Percentiles rank a stretch among this genome's conserved stretches.
Evolutionary conservation across 1,140 invertebrate species (phyloP).

Genomic region (Pomacea maculata): DNA sequence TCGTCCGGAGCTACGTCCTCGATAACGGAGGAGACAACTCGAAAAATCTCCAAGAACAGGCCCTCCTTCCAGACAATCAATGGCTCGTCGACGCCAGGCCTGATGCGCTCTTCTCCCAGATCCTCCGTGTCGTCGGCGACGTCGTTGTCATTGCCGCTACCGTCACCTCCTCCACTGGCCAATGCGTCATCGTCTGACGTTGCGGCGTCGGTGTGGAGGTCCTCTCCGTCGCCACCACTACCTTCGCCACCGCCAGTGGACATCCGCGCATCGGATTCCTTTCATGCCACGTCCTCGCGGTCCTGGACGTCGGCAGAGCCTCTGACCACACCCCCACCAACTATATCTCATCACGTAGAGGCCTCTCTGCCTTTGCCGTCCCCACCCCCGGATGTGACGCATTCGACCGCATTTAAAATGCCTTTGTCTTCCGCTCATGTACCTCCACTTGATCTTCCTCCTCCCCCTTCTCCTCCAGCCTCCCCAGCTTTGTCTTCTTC

Average conservation of each 20-base stretch:
- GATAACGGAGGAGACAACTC: background rate
- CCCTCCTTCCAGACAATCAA: constrained; percentile 23
- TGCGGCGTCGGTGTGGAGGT: background rate
- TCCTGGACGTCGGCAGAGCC: background rate
- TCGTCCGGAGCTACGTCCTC: background rate
- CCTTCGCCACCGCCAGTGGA: constrained; percentile 10
- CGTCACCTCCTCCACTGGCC: background rate
- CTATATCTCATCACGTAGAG: background rate
- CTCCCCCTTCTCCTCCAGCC: background rate
- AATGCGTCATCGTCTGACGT: background rate
- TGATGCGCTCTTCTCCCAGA: background rate
- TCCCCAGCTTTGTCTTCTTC: background rate
- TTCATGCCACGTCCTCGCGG: background rate
- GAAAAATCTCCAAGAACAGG: background rate
- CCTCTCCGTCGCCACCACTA: background rate
- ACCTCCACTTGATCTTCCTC: background rate
- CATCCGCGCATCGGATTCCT: background rate
- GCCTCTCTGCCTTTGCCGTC: background rate
- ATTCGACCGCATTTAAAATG: background rate
- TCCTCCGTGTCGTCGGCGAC: background rate
- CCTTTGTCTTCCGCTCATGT: background rate
- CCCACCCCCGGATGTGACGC: background rate
- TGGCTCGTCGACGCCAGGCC: constrained; percentile 20
- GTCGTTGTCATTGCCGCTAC: background rate
- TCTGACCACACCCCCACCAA: constrained; percentile 3